Conservation (phyloP, 1,140 invertebrate species). For the Augochlora pura region DNA sequence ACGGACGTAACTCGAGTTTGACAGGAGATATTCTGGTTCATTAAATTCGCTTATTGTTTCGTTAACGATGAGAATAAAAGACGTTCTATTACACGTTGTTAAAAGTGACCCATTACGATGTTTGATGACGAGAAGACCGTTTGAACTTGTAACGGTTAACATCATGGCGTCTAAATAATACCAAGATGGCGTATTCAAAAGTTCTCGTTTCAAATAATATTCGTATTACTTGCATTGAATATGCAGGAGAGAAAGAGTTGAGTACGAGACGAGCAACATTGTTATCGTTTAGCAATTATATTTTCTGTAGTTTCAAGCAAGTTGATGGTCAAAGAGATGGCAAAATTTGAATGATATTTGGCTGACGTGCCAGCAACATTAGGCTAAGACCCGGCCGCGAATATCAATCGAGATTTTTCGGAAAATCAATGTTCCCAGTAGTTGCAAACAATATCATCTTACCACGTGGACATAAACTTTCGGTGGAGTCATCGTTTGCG, state of each 20-base stretch:
- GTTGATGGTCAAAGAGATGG: not conserved
- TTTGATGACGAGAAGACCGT: not conserved
- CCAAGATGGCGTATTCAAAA: not conserved
- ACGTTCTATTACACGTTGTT: not conserved
- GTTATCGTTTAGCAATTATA: conserved; percentile 26
- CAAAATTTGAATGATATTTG: not conserved
- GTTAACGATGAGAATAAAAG: not conserved
- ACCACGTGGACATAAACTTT: not conserved
- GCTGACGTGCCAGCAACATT: not conserved
- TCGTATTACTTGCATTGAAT: not conserved
- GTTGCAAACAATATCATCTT: not conserved
- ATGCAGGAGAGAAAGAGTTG: not conserved
- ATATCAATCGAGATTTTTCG: not conserved
- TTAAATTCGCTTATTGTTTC: not conserved
- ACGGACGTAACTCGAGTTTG: not conserved
- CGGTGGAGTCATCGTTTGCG: not conserved
- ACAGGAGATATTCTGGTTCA: too few species aligned
- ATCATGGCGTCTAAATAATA: not conserved
- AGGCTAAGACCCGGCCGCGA: not conserved
- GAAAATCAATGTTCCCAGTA: not conserved
- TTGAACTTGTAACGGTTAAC: not conserved
- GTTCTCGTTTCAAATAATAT: not conserved
- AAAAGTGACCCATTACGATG: not conserved
- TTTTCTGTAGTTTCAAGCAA: not conserved
- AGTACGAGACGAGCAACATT: not conserved